Conservation (phyloP, 1,140 invertebrate genomes). For the Pantala flavescens region DNA sequence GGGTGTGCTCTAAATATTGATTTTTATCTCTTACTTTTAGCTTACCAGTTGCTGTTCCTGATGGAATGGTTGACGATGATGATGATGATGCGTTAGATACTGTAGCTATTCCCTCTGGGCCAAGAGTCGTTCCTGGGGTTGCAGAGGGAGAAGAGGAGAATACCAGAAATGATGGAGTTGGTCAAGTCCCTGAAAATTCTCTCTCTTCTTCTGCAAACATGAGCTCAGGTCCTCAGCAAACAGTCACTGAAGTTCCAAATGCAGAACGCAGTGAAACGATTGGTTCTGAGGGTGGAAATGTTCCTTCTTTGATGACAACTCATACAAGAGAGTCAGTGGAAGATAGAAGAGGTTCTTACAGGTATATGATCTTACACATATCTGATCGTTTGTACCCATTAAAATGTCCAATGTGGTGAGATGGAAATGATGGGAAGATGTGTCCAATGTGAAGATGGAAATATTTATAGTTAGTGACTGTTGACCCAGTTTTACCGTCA, state of each 20-base stretch:
- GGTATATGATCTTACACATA: too few relatives aligned
- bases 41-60: neutral
- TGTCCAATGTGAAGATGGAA: too few relatives aligned
- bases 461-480: too few relatives aligned
- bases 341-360: neutral
- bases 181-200: constrained; percentile 28
- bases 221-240: constrained; percentile 14
- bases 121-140: constrained; percentile 29
- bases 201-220: constrained; percentile 32
- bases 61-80: neutral
- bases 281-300: constrained; percentile 24
- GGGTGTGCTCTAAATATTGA: too few relatives aligned
- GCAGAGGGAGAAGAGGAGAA: constrained; percentile 23
- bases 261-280: constrained; percentile 27
- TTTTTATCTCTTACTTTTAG: neutral
- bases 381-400: too few relatives aligned
- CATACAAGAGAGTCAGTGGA: neutral
- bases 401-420: too few relatives aligned
- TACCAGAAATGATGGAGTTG: constrained; percentile 13
- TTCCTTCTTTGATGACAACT: neutral
- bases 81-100: neutral
- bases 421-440: too few relatives aligned
- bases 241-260: constrained; percentile 17
- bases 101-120: constrained; percentile 22
- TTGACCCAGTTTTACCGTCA: too few relatives aligned